Evolutionary conservation across 2,797 vertebrate genomes (phyloP).

Genomic region (Sebastes diploproa): DNA sequence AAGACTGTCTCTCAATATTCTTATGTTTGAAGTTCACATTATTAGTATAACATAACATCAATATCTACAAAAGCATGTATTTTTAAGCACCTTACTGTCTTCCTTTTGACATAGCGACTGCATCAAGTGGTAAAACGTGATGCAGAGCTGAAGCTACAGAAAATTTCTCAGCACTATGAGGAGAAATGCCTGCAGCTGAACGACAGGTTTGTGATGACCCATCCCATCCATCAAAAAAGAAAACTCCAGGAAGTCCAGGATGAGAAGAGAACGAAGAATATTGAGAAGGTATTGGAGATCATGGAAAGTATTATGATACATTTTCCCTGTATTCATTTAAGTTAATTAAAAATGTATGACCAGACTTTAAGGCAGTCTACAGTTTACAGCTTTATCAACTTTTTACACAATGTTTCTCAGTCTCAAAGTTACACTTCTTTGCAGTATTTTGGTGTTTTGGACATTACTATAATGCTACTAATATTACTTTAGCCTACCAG

Average conservation of each 20-base stretch:
- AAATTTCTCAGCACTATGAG: constrained; percentile 82
- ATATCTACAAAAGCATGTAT: background rate
- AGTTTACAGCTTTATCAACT: background rate
- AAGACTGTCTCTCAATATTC: background rate
- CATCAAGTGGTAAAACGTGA: constrained; percentile 80
- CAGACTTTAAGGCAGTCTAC: background rate
- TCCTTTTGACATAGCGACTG: constrained; percentile 73
- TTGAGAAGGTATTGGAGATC: constrained; percentile 77
- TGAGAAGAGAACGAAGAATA: constrained; percentile 74
- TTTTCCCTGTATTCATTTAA: background rate
- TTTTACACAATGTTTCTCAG: background rate
- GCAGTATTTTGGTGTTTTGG: background rate
- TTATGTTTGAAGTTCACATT: background rate
- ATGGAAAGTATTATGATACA: background rate
- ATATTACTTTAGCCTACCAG: background rate
- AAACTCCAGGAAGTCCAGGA: constrained; percentile 71
- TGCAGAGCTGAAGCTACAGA: constrained; percentile 82
- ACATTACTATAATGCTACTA: background rate
- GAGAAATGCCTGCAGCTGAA: constrained; percentile 72
- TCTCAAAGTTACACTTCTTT: background rate
- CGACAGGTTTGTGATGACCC: constrained; percentile 55
- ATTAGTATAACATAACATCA: background rate
- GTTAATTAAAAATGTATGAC: background rate
- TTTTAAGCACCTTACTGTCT: background rate
- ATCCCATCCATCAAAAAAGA: constrained; percentile 73